Percentiles rank a stretch among this genome's conserved stretches.
phyloP scores from a whole-genome alignment of 1,140 invertebrate genomes.

The Thaumatotibia leucotreta region DNA sequence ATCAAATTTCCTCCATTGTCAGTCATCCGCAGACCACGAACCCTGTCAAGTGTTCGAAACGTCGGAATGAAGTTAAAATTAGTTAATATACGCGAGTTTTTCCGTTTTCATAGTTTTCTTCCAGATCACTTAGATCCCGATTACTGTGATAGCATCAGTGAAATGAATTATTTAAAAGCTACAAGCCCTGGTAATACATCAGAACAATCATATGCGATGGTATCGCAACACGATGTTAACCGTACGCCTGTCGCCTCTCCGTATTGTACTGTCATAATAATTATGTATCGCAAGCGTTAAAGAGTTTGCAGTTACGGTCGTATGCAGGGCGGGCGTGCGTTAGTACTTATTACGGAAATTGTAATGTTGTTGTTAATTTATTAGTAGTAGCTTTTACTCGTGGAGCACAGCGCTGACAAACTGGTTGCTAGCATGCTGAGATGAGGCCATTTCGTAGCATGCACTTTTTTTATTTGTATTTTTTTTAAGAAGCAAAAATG shows the following conservation, averaged over 20 bases:
- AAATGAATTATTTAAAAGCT: not conserved
- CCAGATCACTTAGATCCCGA: not conserved
- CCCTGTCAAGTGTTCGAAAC: too few species aligned
- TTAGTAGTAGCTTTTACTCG: not conserved
- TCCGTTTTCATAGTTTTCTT: too few species aligned
- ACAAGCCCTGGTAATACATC: not conserved
- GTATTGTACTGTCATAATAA: conserved; percentile 54
- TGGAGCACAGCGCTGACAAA: too few species aligned
- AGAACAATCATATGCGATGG: conserved; percentile 29
- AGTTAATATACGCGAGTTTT: too few species aligned
- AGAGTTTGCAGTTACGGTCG: conserved; percentile 31
- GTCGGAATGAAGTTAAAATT: too few species aligned
- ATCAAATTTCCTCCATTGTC: too few species aligned
- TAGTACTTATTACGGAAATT: not conserved
- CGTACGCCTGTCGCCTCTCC: conserved; percentile 25
- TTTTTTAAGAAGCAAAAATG: too few species aligned
- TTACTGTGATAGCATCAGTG: not conserved
- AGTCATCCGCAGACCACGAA: too few species aligned
- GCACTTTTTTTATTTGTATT: too few species aligned
- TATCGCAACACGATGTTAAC: conserved; percentile 39
- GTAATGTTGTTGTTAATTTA: not conserved
- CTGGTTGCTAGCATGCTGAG: too few species aligned
- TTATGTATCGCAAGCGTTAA: conserved; percentile 46
- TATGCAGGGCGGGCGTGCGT: conserved; percentile 17
- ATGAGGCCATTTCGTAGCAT: too few species aligned